Evolutionary conservation across 2,797 vertebrate genomes (phyloP), one percentile per base, ranked within the genome.

Genomic region (Trachurus trachurus): DNA sequence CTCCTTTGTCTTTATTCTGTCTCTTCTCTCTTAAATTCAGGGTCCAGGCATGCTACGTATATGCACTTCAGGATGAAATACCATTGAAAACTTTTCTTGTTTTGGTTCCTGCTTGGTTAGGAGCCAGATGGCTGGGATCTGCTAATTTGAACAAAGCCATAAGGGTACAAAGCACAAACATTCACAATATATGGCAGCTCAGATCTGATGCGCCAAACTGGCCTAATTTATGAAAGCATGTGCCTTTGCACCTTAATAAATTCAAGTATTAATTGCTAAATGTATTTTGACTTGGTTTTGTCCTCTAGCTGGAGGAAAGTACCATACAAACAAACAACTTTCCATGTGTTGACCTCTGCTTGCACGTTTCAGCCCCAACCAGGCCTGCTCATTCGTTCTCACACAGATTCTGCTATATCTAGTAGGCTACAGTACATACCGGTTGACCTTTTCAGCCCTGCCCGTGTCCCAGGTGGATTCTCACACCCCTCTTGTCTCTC

Each of bases 381-480:
- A n/a, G n/a, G n/a, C 54, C 31, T 37, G 15, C 62, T 67, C 69
- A 64, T 79, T 80, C 62, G 73, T 59, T 57, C 67, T 61, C 47
- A 54, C 70, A 67, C 50, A 80, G 40, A 72, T 85, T 78, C 74
- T 76, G 61, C 80, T 84, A 22, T 84, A 86, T 81, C 70, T 71
- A 61, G 50, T 37, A 37, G 34, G 7, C 34, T 53, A 82, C 26
- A 26, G 3, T 26, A 26, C 74, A 82, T 66, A 77, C 67, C 84
- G 64, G 70, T 85, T 92, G 88, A 93, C 90, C 90, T 92, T 90
- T 89, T 60, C 83, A 83, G 80, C 62, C 74, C 50, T 65, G 67
- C 34, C 65, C 26, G 76, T 65, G 69, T 92, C 87, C 78, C 92
- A 90, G 87, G 87, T 88, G 90, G 75, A 89, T 85, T 45, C 72